Base-by-base conservation (phyloP, 2,797 vertebrate genomes). In the Thunnus albacares region DNA sequence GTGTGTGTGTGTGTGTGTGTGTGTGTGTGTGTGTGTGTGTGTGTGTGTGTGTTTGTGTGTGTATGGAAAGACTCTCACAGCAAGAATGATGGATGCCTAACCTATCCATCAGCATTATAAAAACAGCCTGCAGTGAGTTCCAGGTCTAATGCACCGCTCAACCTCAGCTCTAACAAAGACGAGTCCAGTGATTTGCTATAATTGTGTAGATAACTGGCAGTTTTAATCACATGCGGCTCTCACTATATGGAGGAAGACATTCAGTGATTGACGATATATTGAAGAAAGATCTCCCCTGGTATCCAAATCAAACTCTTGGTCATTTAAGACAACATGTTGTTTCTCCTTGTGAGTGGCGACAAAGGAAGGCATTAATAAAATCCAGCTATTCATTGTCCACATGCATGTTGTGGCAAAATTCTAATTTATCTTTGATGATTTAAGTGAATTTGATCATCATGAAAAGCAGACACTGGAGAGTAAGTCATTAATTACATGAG, bases 61-160 rank as follows among this genome's bases (percentile, higher is more conserved):
- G 24, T 24, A 15, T 17, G 45, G 5, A 47, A 24, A 5, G 74
- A 35, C 26, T 38, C 11, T 38, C 11, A 18, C 28, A 6, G 26
- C 22, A 65, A 71, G 80, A 81, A 73, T 70, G 84, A 52, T 38
- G 18, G 79, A 77, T 81, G 89, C 86, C 80, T 55, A 79, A 74
- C 41, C 59, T 41, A 79, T 75, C 78, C 83, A 90, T 90, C 76
- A 76, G 52, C 64, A 61, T 88, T 81, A 89, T 80, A 68, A 81
- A 74, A 81, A 24, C 41, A 9, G 51, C 61, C 51, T 52, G 55
- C 59, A 73, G 59, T 71, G 28, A 60, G 62, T 14, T 20, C 43
- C 38, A 67, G 24, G 38, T 41, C 43, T 74, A 47, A 67, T 51
- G 22, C 38, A 63, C 11, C 17, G 38, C 47, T 57, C n/a, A 72